Base-by-base conservation (phyloP, 2,888 invertebrate genomes). In the Agrochola circellaris region DNA sequence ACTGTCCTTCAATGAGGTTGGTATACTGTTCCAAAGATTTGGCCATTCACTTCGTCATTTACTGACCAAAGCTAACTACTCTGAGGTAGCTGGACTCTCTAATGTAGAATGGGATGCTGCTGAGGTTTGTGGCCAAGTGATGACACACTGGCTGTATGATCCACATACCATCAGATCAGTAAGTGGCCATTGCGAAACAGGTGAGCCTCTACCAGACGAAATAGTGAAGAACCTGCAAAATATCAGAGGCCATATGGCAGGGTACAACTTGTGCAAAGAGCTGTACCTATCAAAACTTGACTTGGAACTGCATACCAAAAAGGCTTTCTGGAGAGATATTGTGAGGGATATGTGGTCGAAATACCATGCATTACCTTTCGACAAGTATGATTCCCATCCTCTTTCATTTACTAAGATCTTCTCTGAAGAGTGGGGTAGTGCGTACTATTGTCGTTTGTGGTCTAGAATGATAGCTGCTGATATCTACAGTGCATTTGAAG, bases 31-130 rank as follows among this genome's bases (percentile, higher is more conserved):
- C 93, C 97, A 97, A 90, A 98, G 98, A 97, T 99, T 99, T 93
- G 99, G 99, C 0, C 98, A 98, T 86, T 97, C 98, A 0, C 95
- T 99, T 65, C 99, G 99, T 87, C 98, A 99, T 94, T 94, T 99
- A 83, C 95, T 99, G 54, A 98, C 99, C 0, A 98, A 97, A 90
- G 98, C 98, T 0, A 98, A 98, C 26, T 99, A 98, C 93, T 97
- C 98, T 1, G 99, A 99, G 93, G 97, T 99, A 0, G 97, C 99
- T 5, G 99, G 99, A 0, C 95, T 98, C 38, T 98, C 98, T 0
- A 98, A 98, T 92, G 97, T 99, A 0, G 99, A 99, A 96, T 99
- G 99, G 99, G 99, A 99, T 94, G 98, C 99, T 0, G 98, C 98
- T 0, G 98, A 98, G 91, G 97, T 99, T 0, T 98, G 98, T 81